Evolutionary conservation across 1,140 invertebrate species (phyloP).

Genomic region (Nautilus pompilius): DNA sequence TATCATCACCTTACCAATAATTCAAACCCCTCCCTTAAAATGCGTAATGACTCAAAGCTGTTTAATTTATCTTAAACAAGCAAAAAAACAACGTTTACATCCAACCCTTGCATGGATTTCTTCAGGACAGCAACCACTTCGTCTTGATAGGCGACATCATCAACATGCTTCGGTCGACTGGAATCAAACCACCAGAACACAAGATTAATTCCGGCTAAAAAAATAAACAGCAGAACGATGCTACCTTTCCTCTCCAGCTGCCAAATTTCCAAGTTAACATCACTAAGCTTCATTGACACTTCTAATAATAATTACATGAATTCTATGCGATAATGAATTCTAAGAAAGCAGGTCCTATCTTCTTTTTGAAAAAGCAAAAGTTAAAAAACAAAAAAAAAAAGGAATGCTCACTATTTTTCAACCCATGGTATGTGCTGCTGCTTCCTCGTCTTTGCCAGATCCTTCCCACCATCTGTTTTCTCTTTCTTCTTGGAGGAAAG

Average conservation of each 20-base stretch:
- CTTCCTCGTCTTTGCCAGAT: slow-evolving; percentile 13
- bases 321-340: no score
- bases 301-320: no score
- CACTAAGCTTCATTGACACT: no score
- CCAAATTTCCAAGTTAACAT: no score
- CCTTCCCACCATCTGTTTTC: slow-evolving; percentile 16
- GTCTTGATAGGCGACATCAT: slow-evolving; percentile 94
- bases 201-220: no score
- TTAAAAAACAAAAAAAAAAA: not conserved
- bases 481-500: slow-evolving; percentile 20
- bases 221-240: no score
- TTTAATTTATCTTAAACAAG: not conserved
- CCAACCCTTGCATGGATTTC: slow-evolving; percentile 65
- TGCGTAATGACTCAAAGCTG: not conserved
- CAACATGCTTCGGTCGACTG: slow-evolving; percentile 82
- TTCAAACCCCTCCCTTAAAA: not conserved
- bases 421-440: slow-evolving; percentile 49
- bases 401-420: slow-evolving; percentile 48
- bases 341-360: no score
- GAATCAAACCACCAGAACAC: no score
- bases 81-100: slow-evolving; percentile 53
- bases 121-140: slow-evolving; percentile 92
- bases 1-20: not conserved
- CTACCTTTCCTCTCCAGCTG: no score
- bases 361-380: no score